Conservation (phyloP, 2,113 vertebrate genomes). For the Atlantisia rogersi region DNA sequence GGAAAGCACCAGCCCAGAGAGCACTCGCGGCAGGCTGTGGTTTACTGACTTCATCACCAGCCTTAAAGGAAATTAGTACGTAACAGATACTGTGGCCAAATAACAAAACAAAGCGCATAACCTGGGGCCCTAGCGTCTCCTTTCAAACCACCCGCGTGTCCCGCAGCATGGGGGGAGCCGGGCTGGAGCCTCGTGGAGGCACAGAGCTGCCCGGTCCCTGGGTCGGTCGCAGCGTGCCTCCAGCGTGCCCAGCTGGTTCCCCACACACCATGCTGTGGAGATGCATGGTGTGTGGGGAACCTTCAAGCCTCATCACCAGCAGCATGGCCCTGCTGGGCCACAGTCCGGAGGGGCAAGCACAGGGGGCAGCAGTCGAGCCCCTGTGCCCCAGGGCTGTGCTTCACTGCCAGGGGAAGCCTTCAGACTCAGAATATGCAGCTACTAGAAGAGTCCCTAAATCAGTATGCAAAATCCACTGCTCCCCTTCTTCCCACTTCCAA, state of each 20-base stretch:
- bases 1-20: slow-evolving; percentile 54
- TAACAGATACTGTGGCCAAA: slow-evolving; percentile 67
- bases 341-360: fast-evolving
- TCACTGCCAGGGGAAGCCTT: background rate
- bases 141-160: background rate
- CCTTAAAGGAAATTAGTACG: slow-evolving; percentile 78
- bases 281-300: too few relatives aligned
- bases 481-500: too few relatives aligned
- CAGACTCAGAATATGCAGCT: fast-evolving
- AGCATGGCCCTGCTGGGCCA: background rate
- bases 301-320: fast-evolving
- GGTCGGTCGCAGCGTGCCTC: background rate
- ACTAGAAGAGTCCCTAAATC: background rate
- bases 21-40: slow-evolving; percentile 69
- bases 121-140: slow-evolving; percentile 57
- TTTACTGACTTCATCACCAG: slow-evolving; percentile 81
- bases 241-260: too few relatives aligned
- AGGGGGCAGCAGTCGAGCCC: background rate
- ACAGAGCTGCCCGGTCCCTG: background rate
- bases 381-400: fast-evolving
- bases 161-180: background rate
- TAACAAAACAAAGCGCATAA: background rate
- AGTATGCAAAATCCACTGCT: background rate
- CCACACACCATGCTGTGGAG: fast-evolving
- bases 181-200: background rate